Evolutionary conservation across 2,113 vertebrate genomes (phyloP).

Genomic region (Platysternon megacephalum): DNA sequence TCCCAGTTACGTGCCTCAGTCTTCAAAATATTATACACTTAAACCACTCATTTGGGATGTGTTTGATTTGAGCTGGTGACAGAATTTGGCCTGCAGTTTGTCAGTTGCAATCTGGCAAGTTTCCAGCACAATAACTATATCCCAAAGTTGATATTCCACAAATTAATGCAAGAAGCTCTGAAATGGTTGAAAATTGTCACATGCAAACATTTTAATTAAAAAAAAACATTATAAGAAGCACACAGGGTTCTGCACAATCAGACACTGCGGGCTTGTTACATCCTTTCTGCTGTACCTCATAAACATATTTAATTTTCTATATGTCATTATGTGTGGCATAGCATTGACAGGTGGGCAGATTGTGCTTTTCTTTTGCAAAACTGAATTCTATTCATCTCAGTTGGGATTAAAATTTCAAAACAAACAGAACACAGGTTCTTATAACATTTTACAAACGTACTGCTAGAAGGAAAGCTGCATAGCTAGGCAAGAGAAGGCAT

Average conservation of each 20-base stretch:
- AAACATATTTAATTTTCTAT: not conserved
- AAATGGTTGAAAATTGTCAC: not conserved
- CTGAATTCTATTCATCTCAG: not conserved
- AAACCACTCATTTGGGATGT: conserved; percentile 27
- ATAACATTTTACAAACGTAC: not conserved
- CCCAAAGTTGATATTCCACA: not conserved
- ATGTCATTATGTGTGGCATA: not conserved
- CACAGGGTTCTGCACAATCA: not conserved
- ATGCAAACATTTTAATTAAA: not conserved
- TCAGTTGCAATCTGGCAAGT: conserved; percentile 25
- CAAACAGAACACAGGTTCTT: not conserved
- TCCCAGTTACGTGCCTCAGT: conserved; percentile 43
- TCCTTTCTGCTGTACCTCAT: not conserved
- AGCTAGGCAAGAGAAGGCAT: not conserved
- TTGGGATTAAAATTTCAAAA: conserved; percentile 14
- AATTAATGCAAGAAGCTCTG: not conserved
- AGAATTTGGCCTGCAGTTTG: conserved; percentile 42
- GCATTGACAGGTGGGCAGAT: not conserved
- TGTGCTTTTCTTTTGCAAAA: not conserved
- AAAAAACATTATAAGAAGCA: not conserved
- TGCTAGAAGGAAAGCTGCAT: fast-evolving
- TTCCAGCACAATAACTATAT: not conserved
- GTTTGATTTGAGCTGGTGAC: conserved; percentile 2
- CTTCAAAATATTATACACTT: conserved; percentile 61
- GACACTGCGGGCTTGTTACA: not conserved